Conservation (phyloP, 2,888 invertebrate species). For the Archips xylosteana region DNA sequence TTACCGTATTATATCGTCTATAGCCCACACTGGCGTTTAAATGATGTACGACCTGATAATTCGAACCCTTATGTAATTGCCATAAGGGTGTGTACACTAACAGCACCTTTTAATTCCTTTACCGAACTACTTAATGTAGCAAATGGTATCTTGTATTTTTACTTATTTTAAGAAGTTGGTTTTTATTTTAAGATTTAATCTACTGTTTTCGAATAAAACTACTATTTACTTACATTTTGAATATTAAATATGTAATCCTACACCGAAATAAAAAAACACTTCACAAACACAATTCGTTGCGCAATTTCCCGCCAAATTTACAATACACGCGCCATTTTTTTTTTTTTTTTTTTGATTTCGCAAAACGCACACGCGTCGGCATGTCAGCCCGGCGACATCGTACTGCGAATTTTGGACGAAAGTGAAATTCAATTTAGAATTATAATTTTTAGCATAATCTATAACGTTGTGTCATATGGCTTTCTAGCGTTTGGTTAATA, state of each 20-base stretch:
- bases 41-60: too few relatives aligned
- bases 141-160: too few relatives aligned
- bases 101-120: too few relatives aligned
- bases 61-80: too few relatives aligned
- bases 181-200: too few relatives aligned
- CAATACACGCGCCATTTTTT: constrained; percentile 15
- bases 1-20: too few relatives aligned
- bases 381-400: constrained; percentile 2
- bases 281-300: background rate
- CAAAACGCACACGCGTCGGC: constrained; percentile 1
- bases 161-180: too few relatives aligned
- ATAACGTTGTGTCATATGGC: constrained; percentile 36
- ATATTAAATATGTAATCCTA: constrained; percentile 17
- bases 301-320: constrained; percentile 17
- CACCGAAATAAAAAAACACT: constrained; percentile 2
- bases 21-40: too few relatives aligned
- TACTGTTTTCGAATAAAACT: too few relatives aligned
- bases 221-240: constrained; percentile 32
- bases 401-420: constrained; percentile 28
- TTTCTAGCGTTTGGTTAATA: constrained; percentile 35
- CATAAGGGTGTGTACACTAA: too few relatives aligned
- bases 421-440: constrained; percentile 41
- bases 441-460: constrained; percentile 40
- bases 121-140: too few relatives aligned
- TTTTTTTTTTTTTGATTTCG: constrained; percentile 2